Conservation (phyloP, 2,797 vertebrate species). For the Gila robusta region DNA sequence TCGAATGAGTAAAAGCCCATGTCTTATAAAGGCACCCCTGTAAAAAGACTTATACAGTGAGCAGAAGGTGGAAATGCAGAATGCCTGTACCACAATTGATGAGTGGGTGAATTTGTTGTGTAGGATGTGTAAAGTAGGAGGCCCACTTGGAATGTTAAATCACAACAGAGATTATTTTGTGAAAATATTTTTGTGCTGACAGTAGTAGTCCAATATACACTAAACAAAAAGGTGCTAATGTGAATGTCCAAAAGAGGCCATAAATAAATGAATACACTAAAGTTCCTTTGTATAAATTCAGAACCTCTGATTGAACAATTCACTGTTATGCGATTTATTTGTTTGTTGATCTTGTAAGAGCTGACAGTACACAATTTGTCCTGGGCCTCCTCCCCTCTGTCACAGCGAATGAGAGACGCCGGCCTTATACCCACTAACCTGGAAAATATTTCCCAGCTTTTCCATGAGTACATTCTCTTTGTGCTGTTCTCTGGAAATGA, state of each 20-base stretch:
- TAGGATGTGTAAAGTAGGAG: conserved; percentile 21
- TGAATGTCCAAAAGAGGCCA: neutral
- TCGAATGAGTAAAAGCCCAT: neutral
- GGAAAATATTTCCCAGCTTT: conserved; percentile 35
- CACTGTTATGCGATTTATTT: neutral
- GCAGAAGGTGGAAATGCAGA: neutral
- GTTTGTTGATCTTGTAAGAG: neutral
- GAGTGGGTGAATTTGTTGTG: conserved; percentile 12
- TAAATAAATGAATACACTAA: neutral
- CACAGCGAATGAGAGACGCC: conserved; percentile 32
- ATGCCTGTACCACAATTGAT: neutral
- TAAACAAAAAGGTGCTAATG: conserved; percentile 10
- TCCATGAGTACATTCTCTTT: neutral
- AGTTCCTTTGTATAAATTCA: neutral
- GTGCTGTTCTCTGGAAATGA: neutral
- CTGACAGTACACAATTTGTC: neutral
- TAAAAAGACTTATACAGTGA: neutral
- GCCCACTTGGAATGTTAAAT: neutral
- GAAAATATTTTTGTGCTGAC: conserved; percentile 5
- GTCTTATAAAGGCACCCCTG: neutral
- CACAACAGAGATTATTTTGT: neutral
- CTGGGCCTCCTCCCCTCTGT: conserved; percentile 12
- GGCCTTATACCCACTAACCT: neutral
- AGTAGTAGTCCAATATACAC: conserved; percentile 2
- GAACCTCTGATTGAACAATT: neutral